A percentile compares a stretch with the other conserved stretches of the same genome.
Evolutionary conservation across 2,113 vertebrate genomes (phyloP).

Genomic region (Actinemys pallida): DNA sequence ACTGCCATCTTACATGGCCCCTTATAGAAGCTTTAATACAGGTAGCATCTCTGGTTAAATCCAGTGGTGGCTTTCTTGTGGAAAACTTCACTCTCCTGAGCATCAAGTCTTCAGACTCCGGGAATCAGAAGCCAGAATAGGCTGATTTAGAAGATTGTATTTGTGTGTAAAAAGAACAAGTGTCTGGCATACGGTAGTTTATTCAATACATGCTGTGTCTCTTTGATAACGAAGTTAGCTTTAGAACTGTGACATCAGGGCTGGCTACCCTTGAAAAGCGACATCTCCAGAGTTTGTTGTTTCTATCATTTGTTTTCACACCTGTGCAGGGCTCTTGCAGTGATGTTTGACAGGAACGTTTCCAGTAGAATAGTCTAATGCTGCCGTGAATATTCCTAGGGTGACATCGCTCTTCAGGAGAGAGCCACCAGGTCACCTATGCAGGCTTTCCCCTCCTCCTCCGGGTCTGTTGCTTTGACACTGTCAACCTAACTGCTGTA

Average conservation of each 20-base stretch:
- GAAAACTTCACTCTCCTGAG: background rate
- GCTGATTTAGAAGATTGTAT: background rate
- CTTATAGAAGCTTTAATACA: background rate
- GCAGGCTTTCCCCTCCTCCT: background rate
- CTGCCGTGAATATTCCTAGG: background rate
- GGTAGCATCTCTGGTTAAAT: background rate
- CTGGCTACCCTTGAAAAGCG: background rate
- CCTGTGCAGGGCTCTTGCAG: background rate
- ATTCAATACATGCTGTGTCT: background rate
- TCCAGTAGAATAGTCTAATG: background rate
- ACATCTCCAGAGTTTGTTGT: background rate
- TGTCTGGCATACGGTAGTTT: background rate
- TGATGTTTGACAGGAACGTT: background rate
- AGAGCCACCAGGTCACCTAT: background rate
- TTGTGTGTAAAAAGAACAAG: background rate
- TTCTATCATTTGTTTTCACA: background rate
- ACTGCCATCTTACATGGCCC: no score
- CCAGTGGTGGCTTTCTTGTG: background rate
- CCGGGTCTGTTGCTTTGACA: background rate
- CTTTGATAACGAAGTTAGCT: background rate
- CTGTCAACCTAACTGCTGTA: conserved; percentile 11
- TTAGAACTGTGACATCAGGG: background rate
- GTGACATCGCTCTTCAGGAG: background rate
- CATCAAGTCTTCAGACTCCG: background rate
- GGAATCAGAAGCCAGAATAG: background rate